phyloP scores from a whole-genome alignment of 2,113 vertebrate species.

The Pipa parva region DNA sequence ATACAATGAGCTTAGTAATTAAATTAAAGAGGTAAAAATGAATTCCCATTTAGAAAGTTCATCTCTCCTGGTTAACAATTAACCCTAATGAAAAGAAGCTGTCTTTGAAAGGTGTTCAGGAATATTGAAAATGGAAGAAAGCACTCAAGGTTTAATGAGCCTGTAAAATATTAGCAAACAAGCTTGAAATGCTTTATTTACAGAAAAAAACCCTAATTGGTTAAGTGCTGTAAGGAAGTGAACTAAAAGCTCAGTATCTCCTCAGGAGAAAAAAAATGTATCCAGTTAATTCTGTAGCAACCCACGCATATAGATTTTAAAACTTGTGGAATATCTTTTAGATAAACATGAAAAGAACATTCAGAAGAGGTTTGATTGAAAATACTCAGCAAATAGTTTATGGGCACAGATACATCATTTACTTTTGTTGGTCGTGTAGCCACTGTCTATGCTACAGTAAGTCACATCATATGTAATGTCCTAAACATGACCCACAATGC shows the following conservation, averaged over 20 bases:
- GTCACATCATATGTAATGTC: too few relatives aligned
- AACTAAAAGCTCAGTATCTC: constrained; percentile 41
- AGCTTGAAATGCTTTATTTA: constrained; percentile 64
- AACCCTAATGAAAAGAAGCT: constrained; percentile 56
- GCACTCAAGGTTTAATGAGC: constrained; percentile 58
- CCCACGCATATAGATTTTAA: not conserved
- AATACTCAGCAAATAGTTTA: too few relatives aligned
- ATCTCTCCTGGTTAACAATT: constrained; percentile 67
- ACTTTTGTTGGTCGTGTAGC: too few relatives aligned
- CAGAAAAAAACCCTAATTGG: constrained; percentile 60
- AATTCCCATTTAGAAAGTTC: constrained; percentile 64
- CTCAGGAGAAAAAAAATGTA: constrained; percentile 25
- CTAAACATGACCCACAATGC: too few relatives aligned
- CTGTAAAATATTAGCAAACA: constrained; percentile 61
- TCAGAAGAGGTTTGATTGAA: too few relatives aligned
- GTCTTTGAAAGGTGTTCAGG: constrained; percentile 53
- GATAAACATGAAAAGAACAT: not conserved
- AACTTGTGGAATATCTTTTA: not conserved
- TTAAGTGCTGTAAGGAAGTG: constrained; percentile 62
- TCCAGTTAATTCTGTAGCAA: not conserved
- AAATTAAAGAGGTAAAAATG: constrained; percentile 63
- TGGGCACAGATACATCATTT: too few relatives aligned
- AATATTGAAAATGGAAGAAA: constrained; percentile 55
- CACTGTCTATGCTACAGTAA: too few relatives aligned
- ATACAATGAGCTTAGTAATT: constrained; percentile 65